phyloP scores from a whole-genome alignment of 2,888 invertebrate genomes.

The Hartigia nigra region DNA sequence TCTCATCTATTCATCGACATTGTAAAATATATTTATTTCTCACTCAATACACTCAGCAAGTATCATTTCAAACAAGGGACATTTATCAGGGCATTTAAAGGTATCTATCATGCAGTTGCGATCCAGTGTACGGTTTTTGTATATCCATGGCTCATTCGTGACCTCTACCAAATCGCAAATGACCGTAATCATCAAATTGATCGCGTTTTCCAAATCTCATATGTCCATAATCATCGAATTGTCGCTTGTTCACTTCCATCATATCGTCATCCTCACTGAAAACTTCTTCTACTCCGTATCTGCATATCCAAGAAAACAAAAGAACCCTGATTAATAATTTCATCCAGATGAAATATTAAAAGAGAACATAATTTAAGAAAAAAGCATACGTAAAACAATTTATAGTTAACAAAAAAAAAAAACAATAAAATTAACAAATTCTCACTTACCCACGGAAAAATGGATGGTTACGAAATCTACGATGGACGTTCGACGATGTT shows the following conservation, averaged over 20 bases:
- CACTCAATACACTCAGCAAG: background rate
- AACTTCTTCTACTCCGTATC: conserved; percentile 42
- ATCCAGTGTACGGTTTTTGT: background rate
- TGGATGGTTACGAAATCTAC: conserved; percentile 35
- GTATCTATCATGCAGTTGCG: background rate
- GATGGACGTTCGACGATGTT: conserved; percentile 32
- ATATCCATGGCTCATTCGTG: conserved; percentile 31
- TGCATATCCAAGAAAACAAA: background rate
- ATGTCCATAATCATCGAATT: conserved; percentile 73
- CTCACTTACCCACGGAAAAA: conserved; percentile 33
- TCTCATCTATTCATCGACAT: background rate
- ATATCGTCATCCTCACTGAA: conserved; percentile 66
- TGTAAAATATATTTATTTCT: conserved; percentile 6
- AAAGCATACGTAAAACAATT: background rate
- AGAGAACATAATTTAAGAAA: background rate
- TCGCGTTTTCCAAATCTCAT: conserved; percentile 74
- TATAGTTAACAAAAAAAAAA: background rate
- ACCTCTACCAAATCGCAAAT: conserved; percentile 77
- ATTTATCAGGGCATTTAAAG: background rate
- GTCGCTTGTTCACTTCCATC: conserved; percentile 66
- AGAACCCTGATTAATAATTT: background rate
- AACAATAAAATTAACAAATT: background rate
- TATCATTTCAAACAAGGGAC: background rate
- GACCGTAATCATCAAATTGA: conserved; percentile 80
- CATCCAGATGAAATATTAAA: background rate